Evolutionary conservation across 2,888 invertebrate species (phyloP).

Genomic region (Drosophila lacicola): DNA sequence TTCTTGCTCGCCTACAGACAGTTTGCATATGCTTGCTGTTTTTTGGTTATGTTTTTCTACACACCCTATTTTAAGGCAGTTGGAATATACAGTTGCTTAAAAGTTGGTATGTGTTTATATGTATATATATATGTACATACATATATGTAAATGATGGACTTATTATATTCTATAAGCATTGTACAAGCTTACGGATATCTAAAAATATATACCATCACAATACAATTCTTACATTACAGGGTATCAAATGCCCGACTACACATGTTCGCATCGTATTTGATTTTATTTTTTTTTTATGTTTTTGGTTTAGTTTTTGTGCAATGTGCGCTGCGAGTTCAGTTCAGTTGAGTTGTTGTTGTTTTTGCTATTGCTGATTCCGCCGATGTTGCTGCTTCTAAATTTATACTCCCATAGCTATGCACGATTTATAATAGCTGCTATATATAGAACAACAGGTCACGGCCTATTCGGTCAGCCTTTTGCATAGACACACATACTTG

Average conservation of each 20-base stretch:
- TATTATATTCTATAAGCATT: not conserved
- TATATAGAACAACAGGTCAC: slow-evolving; percentile 83
- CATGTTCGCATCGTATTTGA: not conserved
- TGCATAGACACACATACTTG: slow-evolving; percentile 35
- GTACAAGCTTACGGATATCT: not conserved
- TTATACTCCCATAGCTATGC: slow-evolving; percentile 80
- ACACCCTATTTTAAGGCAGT: slow-evolving; percentile 20
- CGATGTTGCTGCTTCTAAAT: slow-evolving; percentile 75
- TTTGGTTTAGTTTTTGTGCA: slow-evolving; percentile 53
- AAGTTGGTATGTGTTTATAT: not conserved
- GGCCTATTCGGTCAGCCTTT: slow-evolving; percentile 78
- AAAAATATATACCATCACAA: not conserved
- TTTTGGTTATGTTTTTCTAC: slow-evolving; percentile 13
- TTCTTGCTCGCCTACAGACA: slow-evolving; percentile 5
- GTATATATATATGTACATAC: not conserved
- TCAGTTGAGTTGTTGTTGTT: slow-evolving; percentile 43
- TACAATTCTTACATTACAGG: not conserved
- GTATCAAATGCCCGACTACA: slow-evolving; percentile 1
- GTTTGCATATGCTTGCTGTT: slow-evolving; percentile 10
- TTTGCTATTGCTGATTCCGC: slow-evolving; percentile 42
- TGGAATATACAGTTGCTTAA: not conserved
- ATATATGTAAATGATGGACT: not conserved
- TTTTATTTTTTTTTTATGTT: not conserved
- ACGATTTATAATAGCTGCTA: slow-evolving; percentile 82
- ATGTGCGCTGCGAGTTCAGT: slow-evolving; percentile 54